These are phyloP conservation scores for Erebia palarica DNA, from an alignment of 2,888 invertebrate species.

Conservation along the genomic window DNA sequence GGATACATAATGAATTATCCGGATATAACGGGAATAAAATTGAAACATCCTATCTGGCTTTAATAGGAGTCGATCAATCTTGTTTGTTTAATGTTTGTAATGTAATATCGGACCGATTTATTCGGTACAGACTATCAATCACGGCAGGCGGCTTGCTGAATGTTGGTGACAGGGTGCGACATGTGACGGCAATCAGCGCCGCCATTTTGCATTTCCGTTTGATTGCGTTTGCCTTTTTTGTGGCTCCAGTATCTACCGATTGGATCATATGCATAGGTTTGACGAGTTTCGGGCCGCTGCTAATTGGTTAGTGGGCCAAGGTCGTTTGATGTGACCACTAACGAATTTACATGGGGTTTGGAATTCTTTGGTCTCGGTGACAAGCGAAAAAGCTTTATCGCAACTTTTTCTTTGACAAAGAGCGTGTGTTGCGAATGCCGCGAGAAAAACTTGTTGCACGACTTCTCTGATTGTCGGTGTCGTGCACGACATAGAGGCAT, in stretches of 20 bases:
- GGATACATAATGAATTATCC: constrained; percentile 25
- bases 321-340: too few relatives aligned
- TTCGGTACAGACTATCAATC: constrained; percentile 79
- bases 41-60: constrained; percentile 31
- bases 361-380: too few relatives aligned
- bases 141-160: constrained; percentile 58
- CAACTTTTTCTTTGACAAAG: too few relatives aligned
- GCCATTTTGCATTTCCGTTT: constrained; percentile 40
- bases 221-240: constrained; percentile 25
- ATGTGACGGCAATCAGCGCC: constrained; percentile 55
- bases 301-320: too few relatives aligned
- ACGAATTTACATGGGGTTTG: too few relatives aligned
- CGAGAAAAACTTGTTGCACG: too few relatives aligned
- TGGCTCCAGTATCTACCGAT: too few relatives aligned
- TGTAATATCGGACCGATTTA: constrained; percentile 74
- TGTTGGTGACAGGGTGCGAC: constrained; percentile 72
- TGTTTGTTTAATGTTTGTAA: constrained; percentile 69
- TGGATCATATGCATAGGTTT: not conserved
- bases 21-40: constrained; percentile 21
- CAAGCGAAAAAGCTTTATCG: too few relatives aligned
- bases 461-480: too few relatives aligned
- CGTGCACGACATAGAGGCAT: too few relatives aligned
- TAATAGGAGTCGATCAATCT: constrained; percentile 72
- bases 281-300: not conserved
- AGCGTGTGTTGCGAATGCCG: too few relatives aligned